Percentiles rank a stretch among this genome's conserved stretches.
Conservation (phyloP, 2,113 vertebrate genomes). For the Ranitomeya variabilis region DNA sequence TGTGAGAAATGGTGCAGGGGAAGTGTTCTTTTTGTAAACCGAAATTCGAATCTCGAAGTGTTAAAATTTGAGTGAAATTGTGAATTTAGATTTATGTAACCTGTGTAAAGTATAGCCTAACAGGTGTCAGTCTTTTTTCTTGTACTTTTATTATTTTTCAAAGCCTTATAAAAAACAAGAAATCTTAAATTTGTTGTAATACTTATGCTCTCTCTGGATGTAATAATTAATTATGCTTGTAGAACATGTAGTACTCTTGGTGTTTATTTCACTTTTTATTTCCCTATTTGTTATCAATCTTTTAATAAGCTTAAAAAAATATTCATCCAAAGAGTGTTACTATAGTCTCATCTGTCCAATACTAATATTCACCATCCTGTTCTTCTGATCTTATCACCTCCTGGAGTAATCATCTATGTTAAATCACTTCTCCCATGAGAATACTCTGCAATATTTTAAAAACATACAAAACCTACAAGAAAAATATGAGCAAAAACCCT, state of each 20-base stretch:
- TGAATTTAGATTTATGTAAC: too few species aligned
- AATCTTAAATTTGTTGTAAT: not conserved
- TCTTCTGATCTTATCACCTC: not conserved
- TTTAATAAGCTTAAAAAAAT: not conserved
- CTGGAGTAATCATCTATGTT: not conserved
- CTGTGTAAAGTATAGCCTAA: too few species aligned
- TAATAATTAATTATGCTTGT: not conserved
- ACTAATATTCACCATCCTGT: not conserved
- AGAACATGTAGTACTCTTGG: not conserved
- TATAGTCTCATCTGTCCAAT: not conserved
- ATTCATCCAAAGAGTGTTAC: constrained; percentile 7
- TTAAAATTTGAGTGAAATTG: too few species aligned
- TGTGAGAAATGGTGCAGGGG: too few species aligned
- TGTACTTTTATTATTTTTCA: not conserved
- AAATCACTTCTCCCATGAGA: not conserved
- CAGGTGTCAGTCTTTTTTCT: not conserved
- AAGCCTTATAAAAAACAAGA: not conserved
- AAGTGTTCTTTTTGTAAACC: too few species aligned
- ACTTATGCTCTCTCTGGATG: not conserved
- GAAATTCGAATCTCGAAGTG: too few species aligned
- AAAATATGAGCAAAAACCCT: too few species aligned
- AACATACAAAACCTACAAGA: too few species aligned
- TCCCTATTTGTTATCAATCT: constrained; percentile 8
- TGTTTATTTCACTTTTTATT: not conserved
- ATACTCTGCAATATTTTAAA: not conserved